Evolutionary conservation across 2,113 vertebrate species (phyloP), one percentile per base, ranked within the genome.

Genomic region (Malurus melanocephalus): DNA sequence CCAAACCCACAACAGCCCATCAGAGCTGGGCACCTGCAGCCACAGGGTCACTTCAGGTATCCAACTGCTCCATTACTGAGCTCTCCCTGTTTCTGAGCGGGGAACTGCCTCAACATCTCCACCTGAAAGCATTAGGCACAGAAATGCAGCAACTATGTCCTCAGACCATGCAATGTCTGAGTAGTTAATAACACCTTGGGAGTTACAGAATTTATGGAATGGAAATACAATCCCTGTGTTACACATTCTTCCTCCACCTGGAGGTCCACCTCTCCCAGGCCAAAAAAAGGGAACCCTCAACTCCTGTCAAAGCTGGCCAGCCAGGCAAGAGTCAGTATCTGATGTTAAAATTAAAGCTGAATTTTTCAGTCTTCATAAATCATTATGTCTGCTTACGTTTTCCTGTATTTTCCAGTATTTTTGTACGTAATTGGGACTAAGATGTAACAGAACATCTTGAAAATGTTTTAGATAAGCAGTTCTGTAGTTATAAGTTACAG

Each of bases 101-200:
- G 13, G 49, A 90, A 32, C 32, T 10, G 17, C 18, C 28, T 32
- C 13, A 4, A 3, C 15, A 27, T n/a, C 49, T 32, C 26, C 43
- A 9, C 27, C 40, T 48, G 26, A 55, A 35, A 69, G 28, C 7
- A 0, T 11, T 0, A 17, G 7, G 65, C 33, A 55, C 20, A 24
- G 43, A 33, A 79, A 59, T 0, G 8, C 3, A 16, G 21, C 17
- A 49, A 9, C 24, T 51, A 3, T 1, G 65, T 12, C 74, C 28
- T 65, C 49, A 4, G 0, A n/a, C 18, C 7, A 1, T 5, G 13
- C 0, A 23, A 2, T 2, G 7, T 5, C 17, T 24, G 5, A 19
- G 21, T 1, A 28, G 17, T 33, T 30, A 65, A 10, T 2, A 46
- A 10, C 4, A 24, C 15, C 56, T 30, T 10, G 12, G 12, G 4